phyloP scores from a whole-genome alignment of 2,888 invertebrate genomes.

The Cheiracanthium punctorium region DNA sequence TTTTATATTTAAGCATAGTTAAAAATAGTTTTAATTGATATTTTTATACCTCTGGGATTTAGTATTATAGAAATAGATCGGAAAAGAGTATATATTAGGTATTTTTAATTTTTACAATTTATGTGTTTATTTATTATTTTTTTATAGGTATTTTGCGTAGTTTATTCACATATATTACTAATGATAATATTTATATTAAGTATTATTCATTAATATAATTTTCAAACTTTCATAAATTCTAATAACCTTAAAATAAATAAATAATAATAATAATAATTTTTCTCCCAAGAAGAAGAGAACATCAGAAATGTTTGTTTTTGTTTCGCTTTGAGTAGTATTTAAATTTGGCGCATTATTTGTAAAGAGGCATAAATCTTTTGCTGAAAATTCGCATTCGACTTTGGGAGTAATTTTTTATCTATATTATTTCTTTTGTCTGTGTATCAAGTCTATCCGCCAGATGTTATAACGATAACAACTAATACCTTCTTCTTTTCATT shows the following conservation, averaged over 20 bases:
- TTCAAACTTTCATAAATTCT: not conserved
- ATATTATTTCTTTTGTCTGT: not conserved
- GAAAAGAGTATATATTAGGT: too few relatives aligned
- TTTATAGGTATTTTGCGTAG: too few relatives aligned
- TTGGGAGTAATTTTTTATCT: not conserved
- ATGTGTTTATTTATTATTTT: too few relatives aligned
- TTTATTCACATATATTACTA: too few relatives aligned
- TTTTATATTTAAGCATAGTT: too few relatives aligned
- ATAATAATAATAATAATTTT: too few relatives aligned
- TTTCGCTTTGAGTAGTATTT: constrained; percentile 19
- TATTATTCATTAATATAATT: too few relatives aligned
- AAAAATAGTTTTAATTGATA: too few relatives aligned
- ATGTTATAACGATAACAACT: not conserved
- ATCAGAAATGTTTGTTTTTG: not conserved
- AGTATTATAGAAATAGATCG: too few relatives aligned
- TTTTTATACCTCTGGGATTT: too few relatives aligned
- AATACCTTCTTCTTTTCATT: not conserved
- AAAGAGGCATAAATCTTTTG: not conserved
- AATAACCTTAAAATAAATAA: constrained; percentile 1
- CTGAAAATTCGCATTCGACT: not conserved
- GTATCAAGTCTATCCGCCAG: not conserved
- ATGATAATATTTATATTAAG: too few relatives aligned
- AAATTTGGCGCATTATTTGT: constrained; percentile 32
- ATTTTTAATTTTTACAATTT: too few relatives aligned
- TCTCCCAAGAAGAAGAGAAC: constrained; percentile 7